Percentiles rank a stretch among this genome's conserved stretches.
Evolutionary conservation across 2,888 invertebrate genomes (phyloP).

Genomic region (Lasioglossum calceatum): DNA sequence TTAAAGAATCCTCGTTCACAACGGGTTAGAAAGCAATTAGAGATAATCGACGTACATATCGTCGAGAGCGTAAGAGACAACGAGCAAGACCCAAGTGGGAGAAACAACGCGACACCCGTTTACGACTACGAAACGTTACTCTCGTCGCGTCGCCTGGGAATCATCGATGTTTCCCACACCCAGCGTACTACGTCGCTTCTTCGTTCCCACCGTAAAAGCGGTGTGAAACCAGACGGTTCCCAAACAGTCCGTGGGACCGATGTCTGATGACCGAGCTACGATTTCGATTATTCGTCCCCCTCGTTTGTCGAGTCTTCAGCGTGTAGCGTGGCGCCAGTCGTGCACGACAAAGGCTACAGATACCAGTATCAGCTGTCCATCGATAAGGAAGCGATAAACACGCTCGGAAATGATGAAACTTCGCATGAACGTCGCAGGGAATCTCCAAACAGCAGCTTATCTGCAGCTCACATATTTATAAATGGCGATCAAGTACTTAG

Average conservation of each 20-base stretch:
- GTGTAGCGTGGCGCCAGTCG: not conserved
- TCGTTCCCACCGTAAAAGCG: constrained; percentile 66
- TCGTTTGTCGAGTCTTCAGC: not conserved
- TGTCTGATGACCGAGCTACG: constrained; percentile 10
- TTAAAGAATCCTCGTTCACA: not conserved
- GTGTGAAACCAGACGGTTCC: constrained; percentile 64
- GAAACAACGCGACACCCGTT: constrained; percentile 47
- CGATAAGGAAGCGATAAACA: not conserved
- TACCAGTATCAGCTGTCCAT: not conserved
- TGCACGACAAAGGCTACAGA: not conserved
- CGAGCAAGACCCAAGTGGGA: constrained; percentile 8
- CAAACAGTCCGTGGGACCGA: constrained; percentile 63
- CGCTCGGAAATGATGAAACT: not conserved
- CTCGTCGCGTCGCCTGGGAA: constrained; percentile 73
- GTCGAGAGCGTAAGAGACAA: not conserved
- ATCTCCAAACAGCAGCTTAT: not conserved
- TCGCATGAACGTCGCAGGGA: not conserved
- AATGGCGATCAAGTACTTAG: not conserved
- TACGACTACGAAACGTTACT: constrained; percentile 52
- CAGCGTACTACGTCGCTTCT: constrained; percentile 53
- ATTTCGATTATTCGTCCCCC: constrained; percentile 28
- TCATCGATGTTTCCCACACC: constrained; percentile 76
- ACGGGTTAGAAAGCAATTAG: not conserved
- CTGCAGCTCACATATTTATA: not conserved
- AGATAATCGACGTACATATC: not conserved